Conservation (phyloP, 2,888 invertebrate species). For the Mythimna loreyi region DNA sequence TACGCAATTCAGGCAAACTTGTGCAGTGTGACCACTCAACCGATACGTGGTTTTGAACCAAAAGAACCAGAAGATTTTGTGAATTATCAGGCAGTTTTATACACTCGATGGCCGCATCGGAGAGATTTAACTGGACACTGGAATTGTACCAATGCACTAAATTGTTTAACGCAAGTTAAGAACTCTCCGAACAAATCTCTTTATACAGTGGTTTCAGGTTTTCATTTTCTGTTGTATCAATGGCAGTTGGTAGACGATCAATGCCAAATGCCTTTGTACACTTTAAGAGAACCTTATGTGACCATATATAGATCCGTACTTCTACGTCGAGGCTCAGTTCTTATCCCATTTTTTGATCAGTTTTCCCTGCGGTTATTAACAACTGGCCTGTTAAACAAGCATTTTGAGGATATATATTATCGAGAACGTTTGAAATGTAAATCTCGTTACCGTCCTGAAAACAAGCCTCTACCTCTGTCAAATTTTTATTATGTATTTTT, state of each 20-base stretch:
- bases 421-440: conserved; percentile 62
- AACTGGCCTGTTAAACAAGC: conserved; percentile 61
- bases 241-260: conserved; percentile 62
- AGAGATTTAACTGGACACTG: neutral
- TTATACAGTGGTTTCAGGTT: conserved; percentile 63
- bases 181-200: conserved; percentile 37
- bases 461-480: conserved; percentile 42
- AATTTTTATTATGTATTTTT: conserved; percentile 61
- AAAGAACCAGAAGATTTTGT: conserved; percentile 52
- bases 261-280: conserved; percentile 58
- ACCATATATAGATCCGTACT: conserved; percentile 62
- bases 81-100: conserved; percentile 42
- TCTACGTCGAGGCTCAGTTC: conserved; percentile 71
- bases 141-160: conserved; percentile 58
- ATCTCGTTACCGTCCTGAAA: conserved; percentile 17
- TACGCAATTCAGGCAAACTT: conserved; percentile 67
- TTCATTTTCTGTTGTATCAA: conserved; percentile 50
- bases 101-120: conserved; percentile 1
- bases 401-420: conserved; percentile 39
- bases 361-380: conserved; percentile 42
- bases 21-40: conserved; percentile 65
- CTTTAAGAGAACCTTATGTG: conserved; percentile 56
- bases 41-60: conserved; percentile 63
- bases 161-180: conserved; percentile 65
- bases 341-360: conserved; percentile 44